Evolutionary conservation across 53 echinoderm and acorn worm species (phyloP), one percentile per base, ranked within the genome.

Genomic region (Apostichopus leukothele): DNA sequence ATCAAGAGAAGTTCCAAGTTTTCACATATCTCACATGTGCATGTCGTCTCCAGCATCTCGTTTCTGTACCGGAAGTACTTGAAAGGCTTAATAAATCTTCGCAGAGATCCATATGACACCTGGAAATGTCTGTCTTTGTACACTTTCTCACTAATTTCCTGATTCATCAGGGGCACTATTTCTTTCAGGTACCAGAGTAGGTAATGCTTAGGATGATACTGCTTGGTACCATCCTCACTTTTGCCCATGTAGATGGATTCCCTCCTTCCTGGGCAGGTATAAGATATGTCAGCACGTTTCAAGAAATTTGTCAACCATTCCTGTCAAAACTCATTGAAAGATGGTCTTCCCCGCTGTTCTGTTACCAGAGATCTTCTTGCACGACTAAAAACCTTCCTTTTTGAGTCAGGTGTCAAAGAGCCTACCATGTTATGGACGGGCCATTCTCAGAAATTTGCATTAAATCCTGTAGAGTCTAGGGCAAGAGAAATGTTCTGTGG

Each of bases 1-100:
- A 7, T 16, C 61, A 61, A 57, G 7, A 83, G 25, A 5, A 60
- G 61, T 22, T 83, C 83, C 61, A 83, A 18, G 22, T 83, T 83
- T 18, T 83, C 83, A 57, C 83, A 83, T 53, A 16, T 22, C 9
- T 61, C 63, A 83, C 59, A 83, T 7, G 61, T 10, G 7, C 83
- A 83, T 5, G 78, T 51, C 14, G 78, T 51, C 51, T 60, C 26
- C 53, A 11, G 83, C 83, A 83, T 83, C 5, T 83, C 83, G 55
- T 26, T 20, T 26, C 25, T 55, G 83, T 22, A 83, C 10, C 66
- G n/a, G 10, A 75, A 27, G 39, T 75, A 75, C 22, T 75, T 75
- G 10, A 75, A 4, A 6, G 66, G 61, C 26, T 83, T 83, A 9
- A 83, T 83, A 7, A 83, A 83, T 5, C 63, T 52, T 7, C 5